Evolutionary conservation across 2,888 invertebrate species (phyloP).

Genomic region (Lymantria dispar): DNA sequence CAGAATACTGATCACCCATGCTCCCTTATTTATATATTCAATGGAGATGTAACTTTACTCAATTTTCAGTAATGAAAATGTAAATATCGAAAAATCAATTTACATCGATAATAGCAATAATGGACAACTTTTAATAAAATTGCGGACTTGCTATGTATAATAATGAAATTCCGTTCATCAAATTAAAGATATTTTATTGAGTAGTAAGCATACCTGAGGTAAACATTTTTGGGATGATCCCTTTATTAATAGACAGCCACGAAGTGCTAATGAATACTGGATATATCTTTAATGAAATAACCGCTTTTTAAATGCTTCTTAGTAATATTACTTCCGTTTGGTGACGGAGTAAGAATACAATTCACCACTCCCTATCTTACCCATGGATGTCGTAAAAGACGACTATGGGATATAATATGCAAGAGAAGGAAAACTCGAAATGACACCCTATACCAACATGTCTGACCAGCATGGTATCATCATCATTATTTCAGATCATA

Average conservation of each 20-base stretch:
- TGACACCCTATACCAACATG: too few species aligned
- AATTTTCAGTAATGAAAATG: background rate
- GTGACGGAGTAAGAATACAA: too few species aligned
- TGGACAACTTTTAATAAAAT: constrained; percentile 33
- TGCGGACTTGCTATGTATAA: constrained; percentile 14
- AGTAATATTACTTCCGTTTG: too few species aligned
- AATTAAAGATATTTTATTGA: constrained; percentile 5
- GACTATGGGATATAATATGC: too few species aligned
- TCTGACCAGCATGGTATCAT: too few species aligned
- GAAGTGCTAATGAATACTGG: background rate
- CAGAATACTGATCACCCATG: constrained; percentile 57
- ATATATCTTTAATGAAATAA: background rate
- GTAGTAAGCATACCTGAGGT: constrained; percentile 4
- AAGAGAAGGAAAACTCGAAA: too few species aligned
- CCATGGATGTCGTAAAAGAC: too few species aligned
- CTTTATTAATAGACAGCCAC: background rate
- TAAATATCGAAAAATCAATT: background rate
- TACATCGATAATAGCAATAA: background rate
- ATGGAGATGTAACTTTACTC: background rate
- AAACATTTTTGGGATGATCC: constrained; percentile 1
- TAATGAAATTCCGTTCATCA: constrained; percentile 5
- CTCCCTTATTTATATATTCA: background rate
- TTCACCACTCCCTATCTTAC: too few species aligned
- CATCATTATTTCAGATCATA: too few species aligned
- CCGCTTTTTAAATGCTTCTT: too few species aligned